Percentiles rank a stretch among this genome's conserved stretches.
These are phyloP conservation scores for Atractosteus spatula DNA, from an alignment of 2,113 vertebrate species.

Conservation along the genomic window DNA sequence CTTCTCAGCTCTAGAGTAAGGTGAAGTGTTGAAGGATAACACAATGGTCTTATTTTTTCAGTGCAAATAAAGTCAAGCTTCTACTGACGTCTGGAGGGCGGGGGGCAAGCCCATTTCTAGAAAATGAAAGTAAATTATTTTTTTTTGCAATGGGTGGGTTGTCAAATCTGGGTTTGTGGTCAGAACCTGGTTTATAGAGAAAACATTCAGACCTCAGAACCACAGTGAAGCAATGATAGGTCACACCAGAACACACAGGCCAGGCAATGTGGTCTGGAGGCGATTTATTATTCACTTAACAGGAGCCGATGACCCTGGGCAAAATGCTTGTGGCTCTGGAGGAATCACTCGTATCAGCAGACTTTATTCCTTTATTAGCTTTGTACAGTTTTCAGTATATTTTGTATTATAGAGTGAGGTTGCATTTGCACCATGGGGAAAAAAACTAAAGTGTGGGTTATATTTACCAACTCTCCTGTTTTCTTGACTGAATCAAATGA, in stretches of 20 bases:
- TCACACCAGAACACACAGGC: neutral
- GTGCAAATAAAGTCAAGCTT: slow-evolving; percentile 25
- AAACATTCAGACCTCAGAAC: slow-evolving; percentile 43
- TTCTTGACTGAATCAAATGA: too few relatives aligned
- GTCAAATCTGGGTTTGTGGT: slow-evolving; percentile 42
- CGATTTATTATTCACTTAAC: too few relatives aligned
- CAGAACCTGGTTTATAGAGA: slow-evolving; percentile 36
- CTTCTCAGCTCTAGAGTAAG: slow-evolving; percentile 43
- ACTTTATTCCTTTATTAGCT: too few relatives aligned
- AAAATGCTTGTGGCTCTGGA: too few relatives aligned
- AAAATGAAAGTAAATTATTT: slow-evolving; percentile 48
- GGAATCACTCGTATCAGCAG: too few relatives aligned
- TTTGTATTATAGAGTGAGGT: too few relatives aligned
- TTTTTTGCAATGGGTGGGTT: neutral
- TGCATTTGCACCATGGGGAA: too few relatives aligned
- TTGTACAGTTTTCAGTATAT: too few relatives aligned
- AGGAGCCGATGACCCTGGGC: too few relatives aligned
- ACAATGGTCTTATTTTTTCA: slow-evolving; percentile 56
- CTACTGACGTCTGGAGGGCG: slow-evolving; percentile 38
- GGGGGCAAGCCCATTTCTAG: slow-evolving; percentile 46
- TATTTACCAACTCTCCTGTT: too few relatives aligned
- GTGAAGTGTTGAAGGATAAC: slow-evolving; percentile 53
- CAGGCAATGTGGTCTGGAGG: too few relatives aligned
- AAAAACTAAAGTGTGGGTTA: too few relatives aligned
- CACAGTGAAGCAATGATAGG: slow-evolving; percentile 37